These are phyloP conservation scores for Conus ventricosus DNA, from an alignment of 1,140 invertebrate species.

Conservation along the genomic window DNA sequence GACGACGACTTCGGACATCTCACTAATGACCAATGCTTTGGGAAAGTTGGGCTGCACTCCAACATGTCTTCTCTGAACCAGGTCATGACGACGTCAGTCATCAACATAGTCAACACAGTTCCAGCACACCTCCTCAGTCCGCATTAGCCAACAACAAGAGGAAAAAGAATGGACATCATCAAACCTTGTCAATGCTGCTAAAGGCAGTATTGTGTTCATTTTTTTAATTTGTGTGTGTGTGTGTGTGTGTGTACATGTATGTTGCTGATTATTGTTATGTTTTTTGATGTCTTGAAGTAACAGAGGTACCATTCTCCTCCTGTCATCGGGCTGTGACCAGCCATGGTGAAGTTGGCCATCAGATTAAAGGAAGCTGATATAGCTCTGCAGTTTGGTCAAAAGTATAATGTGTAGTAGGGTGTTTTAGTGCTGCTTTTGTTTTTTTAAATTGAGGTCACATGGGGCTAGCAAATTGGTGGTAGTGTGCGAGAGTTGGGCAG, in stretches of 20 bases:
- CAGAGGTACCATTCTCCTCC: no score
- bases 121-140: not conserved
- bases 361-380: no score
- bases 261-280: no score
- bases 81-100: not conserved
- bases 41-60: constrained; percentile 23
- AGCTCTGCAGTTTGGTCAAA: no score
- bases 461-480: no score
- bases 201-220: constrained; percentile 21
- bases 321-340: no score
- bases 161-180: constrained; percentile 40
- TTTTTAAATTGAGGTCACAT: no score
- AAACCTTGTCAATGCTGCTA: constrained; percentile 27
- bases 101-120: constrained; percentile 17
- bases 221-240: not conserved
- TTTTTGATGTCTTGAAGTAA: no score
- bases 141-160: not conserved
- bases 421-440: no score
- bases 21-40: constrained; percentile 11
- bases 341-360: no score
- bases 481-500: no score
- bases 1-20: not conserved
- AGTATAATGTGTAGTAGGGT: no score
- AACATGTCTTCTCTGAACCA: not conserved
- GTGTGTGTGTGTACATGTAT: not conserved